Conservation (phyloP, 2,797 vertebrate genomes). For the Hoplostethus atlanticus region DNA sequence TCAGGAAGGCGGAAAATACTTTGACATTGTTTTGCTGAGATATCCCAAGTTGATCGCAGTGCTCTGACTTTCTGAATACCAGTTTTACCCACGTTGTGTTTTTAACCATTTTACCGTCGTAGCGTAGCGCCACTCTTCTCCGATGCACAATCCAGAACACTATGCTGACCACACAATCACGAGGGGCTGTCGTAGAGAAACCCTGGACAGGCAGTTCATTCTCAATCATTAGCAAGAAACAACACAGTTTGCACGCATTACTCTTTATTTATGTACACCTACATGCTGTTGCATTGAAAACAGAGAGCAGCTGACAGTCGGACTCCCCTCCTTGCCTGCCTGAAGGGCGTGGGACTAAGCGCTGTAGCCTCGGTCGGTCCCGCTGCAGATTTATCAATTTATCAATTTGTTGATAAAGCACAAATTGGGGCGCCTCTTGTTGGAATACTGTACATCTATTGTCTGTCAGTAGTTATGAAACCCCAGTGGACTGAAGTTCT, state of each 20-base stretch:
- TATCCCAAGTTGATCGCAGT: slow-evolving; percentile 19
- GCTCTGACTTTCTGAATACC: slow-evolving; percentile 23
- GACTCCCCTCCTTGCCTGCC: background rate
- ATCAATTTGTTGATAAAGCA: slow-evolving; percentile 47
- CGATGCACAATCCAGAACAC: slow-evolving; percentile 78
- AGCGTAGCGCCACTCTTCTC: slow-evolving; percentile 47
- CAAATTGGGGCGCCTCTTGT: slow-evolving; percentile 58
- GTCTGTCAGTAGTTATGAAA: slow-evolving; percentile 54
- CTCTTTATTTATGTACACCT: slow-evolving; percentile 66
- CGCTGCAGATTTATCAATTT: slow-evolving; percentile 39
- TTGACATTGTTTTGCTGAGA: background rate
- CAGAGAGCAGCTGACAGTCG: slow-evolving; percentile 19
- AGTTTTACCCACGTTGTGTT: slow-evolving; percentile 61
- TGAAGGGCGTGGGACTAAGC: slow-evolving; percentile 30
- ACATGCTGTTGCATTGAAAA: slow-evolving; percentile 37
- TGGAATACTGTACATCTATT: slow-evolving; percentile 52
- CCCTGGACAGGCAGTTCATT: background rate
- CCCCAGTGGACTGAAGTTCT: slow-evolving; percentile 24
- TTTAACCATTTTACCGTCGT: slow-evolving; percentile 59
- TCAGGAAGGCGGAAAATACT: slow-evolving; percentile 26
- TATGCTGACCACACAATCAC: slow-evolving; percentile 76
- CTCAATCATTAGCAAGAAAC: slow-evolving; percentile 27
- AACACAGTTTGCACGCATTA: slow-evolving; percentile 56
- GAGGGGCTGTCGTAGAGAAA: slow-evolving; percentile 16
- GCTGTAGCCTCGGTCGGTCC: slow-evolving; percentile 12